Evolutionary conservation across 2,888 invertebrate species (phyloP).

Genomic region (Pilophorus perplexus): DNA sequence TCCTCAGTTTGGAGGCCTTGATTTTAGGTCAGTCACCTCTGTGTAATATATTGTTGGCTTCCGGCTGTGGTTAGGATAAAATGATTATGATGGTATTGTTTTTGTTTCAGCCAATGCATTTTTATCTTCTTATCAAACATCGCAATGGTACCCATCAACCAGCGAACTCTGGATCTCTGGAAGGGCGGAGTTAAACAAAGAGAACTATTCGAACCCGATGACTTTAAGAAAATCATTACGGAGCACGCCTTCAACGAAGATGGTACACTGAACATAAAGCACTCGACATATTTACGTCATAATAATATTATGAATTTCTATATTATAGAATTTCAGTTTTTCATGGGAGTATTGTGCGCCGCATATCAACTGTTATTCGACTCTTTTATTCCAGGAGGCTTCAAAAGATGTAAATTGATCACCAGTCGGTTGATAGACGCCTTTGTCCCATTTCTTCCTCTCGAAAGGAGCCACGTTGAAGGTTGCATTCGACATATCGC

Average conservation of each 20-base stretch:
- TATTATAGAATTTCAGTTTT: too few relatives aligned
- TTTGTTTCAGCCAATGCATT: conserved; percentile 65
- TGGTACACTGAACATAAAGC: conserved; percentile 58
- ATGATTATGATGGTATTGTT: too few relatives aligned
- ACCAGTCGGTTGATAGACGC: conserved; percentile 39
- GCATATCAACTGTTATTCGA: too few relatives aligned
- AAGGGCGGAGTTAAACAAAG: conserved; percentile 11
- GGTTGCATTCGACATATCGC: conserved; percentile 33
- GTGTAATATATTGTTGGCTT: too few relatives aligned
- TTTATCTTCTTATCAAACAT: conserved; percentile 91
- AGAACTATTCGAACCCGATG: conserved; percentile 57
- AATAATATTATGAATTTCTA: too few relatives aligned
- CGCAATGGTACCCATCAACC: conserved; percentile 71
- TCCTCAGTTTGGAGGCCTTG: conserved; percentile 65
- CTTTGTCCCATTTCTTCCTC: conserved; percentile 43
- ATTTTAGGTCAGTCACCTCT: conserved; percentile 66
- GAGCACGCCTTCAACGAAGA: conserved; percentile 67
- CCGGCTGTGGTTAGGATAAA: too few relatives aligned
- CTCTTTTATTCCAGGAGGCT: conserved; percentile 41
- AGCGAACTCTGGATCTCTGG: conserved; percentile 62
- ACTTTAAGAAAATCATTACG: conserved; percentile 71
- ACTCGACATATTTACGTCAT: too few relatives aligned
- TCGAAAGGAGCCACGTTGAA: conserved; percentile 37
- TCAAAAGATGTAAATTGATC: conserved; percentile 38
- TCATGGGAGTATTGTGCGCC: too few relatives aligned